Evolutionary conservation across 2,888 invertebrate species (phyloP).

Genomic region (Drosophila neotestacea): DNA sequence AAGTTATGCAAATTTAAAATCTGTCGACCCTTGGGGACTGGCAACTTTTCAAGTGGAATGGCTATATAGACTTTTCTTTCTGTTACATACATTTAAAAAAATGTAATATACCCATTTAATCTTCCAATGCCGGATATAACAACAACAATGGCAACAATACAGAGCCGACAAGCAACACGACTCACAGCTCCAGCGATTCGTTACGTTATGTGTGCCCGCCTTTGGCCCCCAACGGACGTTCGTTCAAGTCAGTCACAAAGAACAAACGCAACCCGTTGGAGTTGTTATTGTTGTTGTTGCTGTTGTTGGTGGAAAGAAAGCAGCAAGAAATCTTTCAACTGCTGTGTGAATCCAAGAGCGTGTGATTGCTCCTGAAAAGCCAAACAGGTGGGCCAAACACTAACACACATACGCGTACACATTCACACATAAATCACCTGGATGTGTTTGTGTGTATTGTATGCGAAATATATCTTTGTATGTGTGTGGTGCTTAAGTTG

Average conservation of each 20-base stretch:
- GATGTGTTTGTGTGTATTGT: constrained; percentile 6
- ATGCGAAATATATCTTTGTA: constrained; percentile 10
- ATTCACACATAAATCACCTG: constrained; percentile 42
- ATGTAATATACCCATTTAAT: neutral
- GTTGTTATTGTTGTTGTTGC: constrained; percentile 45
- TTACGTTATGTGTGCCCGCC: constrained; percentile 59
- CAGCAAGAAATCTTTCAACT: constrained; percentile 66
- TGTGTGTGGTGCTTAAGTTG: constrained; percentile 37
- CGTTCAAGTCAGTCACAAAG: constrained; percentile 64
- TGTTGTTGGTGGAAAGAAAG: constrained; percentile 58
- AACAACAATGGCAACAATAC: constrained; percentile 43
- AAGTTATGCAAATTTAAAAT: too few relatives aligned
- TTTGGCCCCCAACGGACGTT: constrained; percentile 50
- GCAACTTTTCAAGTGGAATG: too few relatives aligned
- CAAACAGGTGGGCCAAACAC: constrained; percentile 65
- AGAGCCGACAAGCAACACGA: constrained; percentile 60
- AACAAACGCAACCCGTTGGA: constrained; percentile 69
- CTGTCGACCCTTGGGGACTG: too few relatives aligned
- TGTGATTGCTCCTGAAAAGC: constrained; percentile 74
- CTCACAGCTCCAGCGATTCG: constrained; percentile 61
- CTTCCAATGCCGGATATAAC: constrained; percentile 1
- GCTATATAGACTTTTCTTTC: too few relatives aligned
- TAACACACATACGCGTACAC: constrained; percentile 11
- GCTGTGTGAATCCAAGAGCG: constrained; percentile 63
- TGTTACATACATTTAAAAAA: neutral